Evolutionary conservation across 2,888 invertebrate species (phyloP), one percentile per base, ranked within the genome.

Genomic region (Minunthozetes semirufus): DNA sequence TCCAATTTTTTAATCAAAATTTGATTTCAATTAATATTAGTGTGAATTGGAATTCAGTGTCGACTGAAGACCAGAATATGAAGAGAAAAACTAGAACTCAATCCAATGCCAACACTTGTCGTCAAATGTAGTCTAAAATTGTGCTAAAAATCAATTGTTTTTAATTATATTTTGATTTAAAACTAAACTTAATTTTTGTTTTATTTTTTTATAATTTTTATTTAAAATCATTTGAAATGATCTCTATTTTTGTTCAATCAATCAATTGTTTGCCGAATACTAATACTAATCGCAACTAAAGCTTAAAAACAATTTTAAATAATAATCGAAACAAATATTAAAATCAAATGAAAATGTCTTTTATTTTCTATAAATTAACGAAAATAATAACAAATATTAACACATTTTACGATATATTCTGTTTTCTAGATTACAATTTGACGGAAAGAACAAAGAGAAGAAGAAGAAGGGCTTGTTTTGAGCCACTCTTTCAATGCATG

Each of bases 391-490:
- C 19, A 56, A 11, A 19, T 19, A 53, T n/a, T n/a, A n/a, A n/a
- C n/a, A n/a, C n/a, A n/a, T 53, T 53, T 53, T 19, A n/a, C 53
- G 17, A 53, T 19, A 56, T 19, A 46, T 56, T 42, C 25, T 29
- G 8, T 19, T 8, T 68, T 53, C 6, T 38, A 74, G 74, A 33
- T 76, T 76, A 84, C 87, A 90, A 79, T 88, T 91, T 80, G 92
- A 92, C 82, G 92, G 92, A 80, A 91, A 92, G 85, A 91, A 91
- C 75, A 80, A 80, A 85, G 92, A 92, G 86, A 89, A 87, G 83
- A 92, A 92, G 88, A 92, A 92, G 80, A 83, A 82, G 87, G 91
- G 92, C 84, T 88, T 92, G 85, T 92, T 93, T 86, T 92, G 90
- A 78, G 71, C 33, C 48, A 25, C 22, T 50, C n/a, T n/a, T 50